Evolutionary conservation across 2,888 invertebrate genomes (phyloP).

Genomic region (Geotrupes spiniger): DNA sequence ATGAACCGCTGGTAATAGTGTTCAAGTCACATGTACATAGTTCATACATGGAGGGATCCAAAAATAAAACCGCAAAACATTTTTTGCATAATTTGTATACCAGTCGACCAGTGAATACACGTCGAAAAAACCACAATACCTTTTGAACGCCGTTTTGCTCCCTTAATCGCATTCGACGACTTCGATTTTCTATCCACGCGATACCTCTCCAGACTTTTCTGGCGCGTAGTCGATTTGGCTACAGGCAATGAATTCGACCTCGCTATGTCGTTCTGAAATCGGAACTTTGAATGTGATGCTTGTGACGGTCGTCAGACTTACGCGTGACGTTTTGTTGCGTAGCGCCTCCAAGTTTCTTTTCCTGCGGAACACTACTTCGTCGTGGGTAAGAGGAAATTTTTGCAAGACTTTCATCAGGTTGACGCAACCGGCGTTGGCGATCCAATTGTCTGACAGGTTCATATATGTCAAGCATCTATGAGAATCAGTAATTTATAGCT

Average conservation of each 20-base stretch:
- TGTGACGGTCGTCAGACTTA: neutral
- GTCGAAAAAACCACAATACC: too few relatives aligned
- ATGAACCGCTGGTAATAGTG: too few relatives aligned
- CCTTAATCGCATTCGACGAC: neutral
- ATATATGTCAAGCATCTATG: constrained; percentile 32
- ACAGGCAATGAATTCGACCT: neutral
- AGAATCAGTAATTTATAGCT: too few relatives aligned
- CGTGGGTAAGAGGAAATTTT: constrained; percentile 38
- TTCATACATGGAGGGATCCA: too few relatives aligned
- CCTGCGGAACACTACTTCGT: constrained; percentile 40
- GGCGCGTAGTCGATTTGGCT: neutral
- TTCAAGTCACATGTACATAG: too few relatives aligned
- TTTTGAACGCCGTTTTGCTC: neutral
- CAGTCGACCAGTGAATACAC: too few relatives aligned
- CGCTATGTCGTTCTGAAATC: neutral
- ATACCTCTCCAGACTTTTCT: neutral
- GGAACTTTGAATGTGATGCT: neutral
- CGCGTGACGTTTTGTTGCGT: constrained; percentile 1
- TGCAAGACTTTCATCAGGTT: constrained; percentile 30
- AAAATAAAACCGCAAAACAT: too few relatives aligned
- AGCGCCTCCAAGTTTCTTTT: constrained; percentile 24
- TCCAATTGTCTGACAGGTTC: constrained; percentile 41
- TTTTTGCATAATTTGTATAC: too few relatives aligned
- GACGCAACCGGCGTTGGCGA: constrained; percentile 34
- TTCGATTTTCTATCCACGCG: neutral